These are phyloP conservation scores for Iguana delicatissima DNA, from an alignment of 2,797 vertebrate genomes.

Conservation along the genomic window DNA sequence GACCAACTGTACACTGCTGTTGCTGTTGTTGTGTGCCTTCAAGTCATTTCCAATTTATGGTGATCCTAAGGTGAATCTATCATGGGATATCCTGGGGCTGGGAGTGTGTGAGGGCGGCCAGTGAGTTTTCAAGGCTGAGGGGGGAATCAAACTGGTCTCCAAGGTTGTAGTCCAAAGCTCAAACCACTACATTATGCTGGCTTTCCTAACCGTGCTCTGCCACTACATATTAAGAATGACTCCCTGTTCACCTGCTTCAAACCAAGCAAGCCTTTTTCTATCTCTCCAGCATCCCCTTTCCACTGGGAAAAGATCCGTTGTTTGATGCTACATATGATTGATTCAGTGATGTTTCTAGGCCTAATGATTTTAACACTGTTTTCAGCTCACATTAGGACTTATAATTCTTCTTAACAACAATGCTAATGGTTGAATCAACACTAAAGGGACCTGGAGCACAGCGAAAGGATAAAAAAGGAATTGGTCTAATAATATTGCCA, in stretches of 20 bases:
- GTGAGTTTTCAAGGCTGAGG: too few species aligned
- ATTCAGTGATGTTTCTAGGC: constrained; percentile 52
- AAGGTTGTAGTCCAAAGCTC: too few species aligned
- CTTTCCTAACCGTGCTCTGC: not conserved
- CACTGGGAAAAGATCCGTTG: not conserved
- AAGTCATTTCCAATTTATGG: too few species aligned
- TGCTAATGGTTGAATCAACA: constrained; percentile 63
- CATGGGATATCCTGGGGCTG: too few species aligned
- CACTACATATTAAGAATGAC: not conserved
- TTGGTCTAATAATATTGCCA: constrained; percentile 46
- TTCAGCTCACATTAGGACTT: constrained; percentile 54
- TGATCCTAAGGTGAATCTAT: too few species aligned
- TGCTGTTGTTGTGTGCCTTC: too few species aligned
- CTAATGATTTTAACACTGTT: constrained; percentile 61
- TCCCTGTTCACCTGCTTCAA: constrained; percentile 4
- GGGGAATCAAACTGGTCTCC: too few species aligned
- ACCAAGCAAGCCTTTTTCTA: not conserved
- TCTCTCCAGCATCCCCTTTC: not conserved
- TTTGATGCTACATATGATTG: not conserved
- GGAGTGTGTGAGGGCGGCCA: too few species aligned
- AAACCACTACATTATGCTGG: too few species aligned
- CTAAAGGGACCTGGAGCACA: constrained; percentile 70
- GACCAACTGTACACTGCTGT: too few species aligned
- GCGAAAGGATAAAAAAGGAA: constrained; percentile 62
- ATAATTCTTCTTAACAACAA: constrained; percentile 69